These are phyloP conservation scores for Mormyrops boulengeri DNA, from an alignment of 2,797 vertebrate species.

Conservation along the genomic window DNA sequence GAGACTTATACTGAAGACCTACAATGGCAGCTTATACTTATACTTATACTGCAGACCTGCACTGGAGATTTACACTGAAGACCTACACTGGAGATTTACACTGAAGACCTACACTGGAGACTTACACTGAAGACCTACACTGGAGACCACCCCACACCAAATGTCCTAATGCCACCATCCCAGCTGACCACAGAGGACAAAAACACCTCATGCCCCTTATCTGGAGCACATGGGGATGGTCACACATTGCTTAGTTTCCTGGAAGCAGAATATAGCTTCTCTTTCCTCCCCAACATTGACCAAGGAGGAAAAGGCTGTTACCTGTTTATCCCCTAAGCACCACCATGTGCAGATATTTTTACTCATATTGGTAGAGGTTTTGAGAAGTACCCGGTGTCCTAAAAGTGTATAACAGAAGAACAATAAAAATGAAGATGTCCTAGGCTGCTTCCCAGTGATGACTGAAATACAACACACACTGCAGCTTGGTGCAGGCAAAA, in stretches of 20 bases:
- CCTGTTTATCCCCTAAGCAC: conserved; percentile 2
- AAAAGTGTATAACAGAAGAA: neutral
- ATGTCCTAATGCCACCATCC: neutral
- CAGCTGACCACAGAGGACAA: neutral
- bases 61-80: neutral
- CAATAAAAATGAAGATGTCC: neutral
- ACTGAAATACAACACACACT: conserved; percentile 10
- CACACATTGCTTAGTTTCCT: neutral
- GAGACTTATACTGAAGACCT: neutral
- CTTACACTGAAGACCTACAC: neutral
- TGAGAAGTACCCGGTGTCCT: neutral
- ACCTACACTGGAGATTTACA: neutral
- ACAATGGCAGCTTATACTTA: neutral
- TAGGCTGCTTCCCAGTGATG: neutral
- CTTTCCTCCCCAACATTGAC: neutral
- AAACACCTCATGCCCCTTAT: neutral
- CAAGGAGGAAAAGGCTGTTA: neutral
- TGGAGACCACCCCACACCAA: neutral
- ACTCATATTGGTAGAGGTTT: neutral
- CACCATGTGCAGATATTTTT: neutral
- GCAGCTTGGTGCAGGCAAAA: neutral
- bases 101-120: neutral
- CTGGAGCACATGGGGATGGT: neutral
- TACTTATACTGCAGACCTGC: neutral
- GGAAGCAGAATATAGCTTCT: neutral